Base-by-base conservation (phyloP, 2,113 vertebrate species). In the Calypte anna region DNA sequence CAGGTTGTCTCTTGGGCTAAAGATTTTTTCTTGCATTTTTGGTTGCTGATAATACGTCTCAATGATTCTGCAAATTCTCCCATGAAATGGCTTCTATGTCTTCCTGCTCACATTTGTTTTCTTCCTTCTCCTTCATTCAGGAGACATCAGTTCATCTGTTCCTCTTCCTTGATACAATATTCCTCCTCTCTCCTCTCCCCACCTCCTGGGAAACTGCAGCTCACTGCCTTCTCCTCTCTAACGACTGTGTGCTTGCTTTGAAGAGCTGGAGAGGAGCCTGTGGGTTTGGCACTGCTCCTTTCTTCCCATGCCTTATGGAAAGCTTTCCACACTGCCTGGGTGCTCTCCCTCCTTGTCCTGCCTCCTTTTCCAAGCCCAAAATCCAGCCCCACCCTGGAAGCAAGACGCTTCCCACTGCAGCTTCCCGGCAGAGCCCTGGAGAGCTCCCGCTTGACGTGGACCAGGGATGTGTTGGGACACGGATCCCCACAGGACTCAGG, bases 181-280 rank as follows among this genome's bases (percentile, higher is more conserved):
- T 82, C 88, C 78, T 90, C 79, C 75, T 78, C 66, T 88, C 1
- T 43, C 69, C 62, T 85, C 83, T 85, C 64, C 75, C 91, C 83
- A 66, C 77, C 59, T 67, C 95, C 72, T 16, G 38, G 85, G 75
- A 82, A 94, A 57, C 85, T 82, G 90, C 88, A 94, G 92, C 93
- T 95, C 10, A 0, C 74, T 9, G 54, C 86, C 96, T 82, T 82
- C 86, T 93, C 94, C 68, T 90, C 87, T 74, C 69, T 88, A 96
- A 92, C 58, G 53, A 88, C 53, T 72, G 69, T 10, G 14, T 75
- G 82, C 81, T 95, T 76, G 75, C 93, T 94, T 93, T 89, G 92
- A 97, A 96, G 93, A 95, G 77, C 88, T 97, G 94, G 96, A 96
- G 84, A 86, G 58, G 24, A 96, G 94, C 92, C 95, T 79, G 14